Evolutionary conservation across 2,113 vertebrate species (phyloP).

Genomic region (Halcyon malimbica): DNA sequence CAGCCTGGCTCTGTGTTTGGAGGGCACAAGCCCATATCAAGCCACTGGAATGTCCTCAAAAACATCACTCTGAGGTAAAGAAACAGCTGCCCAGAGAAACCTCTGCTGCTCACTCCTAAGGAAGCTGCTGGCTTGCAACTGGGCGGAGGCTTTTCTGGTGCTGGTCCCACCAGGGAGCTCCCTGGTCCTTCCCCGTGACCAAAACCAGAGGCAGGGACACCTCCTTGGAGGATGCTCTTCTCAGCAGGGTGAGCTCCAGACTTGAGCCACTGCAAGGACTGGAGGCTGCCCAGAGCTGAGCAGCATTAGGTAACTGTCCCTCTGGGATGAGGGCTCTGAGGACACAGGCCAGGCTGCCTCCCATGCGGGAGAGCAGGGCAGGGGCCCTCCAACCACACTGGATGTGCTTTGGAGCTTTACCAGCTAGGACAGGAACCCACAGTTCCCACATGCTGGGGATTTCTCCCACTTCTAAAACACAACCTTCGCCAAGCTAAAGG

Average conservation of each 20-base stretch:
- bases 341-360: neutral
- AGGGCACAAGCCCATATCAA: neutral
- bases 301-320: neutral
- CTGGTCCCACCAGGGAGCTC: neutral
- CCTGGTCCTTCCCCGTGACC: fast-evolving
- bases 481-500: neutral
- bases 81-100: neutral
- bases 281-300: neutral
- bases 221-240: neutral
- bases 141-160: neutral
- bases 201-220: neutral
- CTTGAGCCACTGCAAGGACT: neutral
- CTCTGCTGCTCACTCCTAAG: neutral
- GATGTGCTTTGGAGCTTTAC: neutral
- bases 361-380: neutral
- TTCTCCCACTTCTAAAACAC: neutral
- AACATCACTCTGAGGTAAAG: neutral
- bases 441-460: neutral
- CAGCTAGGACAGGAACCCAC: neutral
- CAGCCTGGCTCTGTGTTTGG: fast-evolving
- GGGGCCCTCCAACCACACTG: neutral
- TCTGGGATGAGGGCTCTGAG: fast-evolving
- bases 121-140: neutral
- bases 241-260: neutral
- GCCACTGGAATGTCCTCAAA: neutral